A percentile compares a stretch with the other conserved stretches of the same genome.
These are phyloP conservation scores for Apocheima hispidaria DNA, from an alignment of 2,888 invertebrate genomes.

Conservation along the genomic window DNA sequence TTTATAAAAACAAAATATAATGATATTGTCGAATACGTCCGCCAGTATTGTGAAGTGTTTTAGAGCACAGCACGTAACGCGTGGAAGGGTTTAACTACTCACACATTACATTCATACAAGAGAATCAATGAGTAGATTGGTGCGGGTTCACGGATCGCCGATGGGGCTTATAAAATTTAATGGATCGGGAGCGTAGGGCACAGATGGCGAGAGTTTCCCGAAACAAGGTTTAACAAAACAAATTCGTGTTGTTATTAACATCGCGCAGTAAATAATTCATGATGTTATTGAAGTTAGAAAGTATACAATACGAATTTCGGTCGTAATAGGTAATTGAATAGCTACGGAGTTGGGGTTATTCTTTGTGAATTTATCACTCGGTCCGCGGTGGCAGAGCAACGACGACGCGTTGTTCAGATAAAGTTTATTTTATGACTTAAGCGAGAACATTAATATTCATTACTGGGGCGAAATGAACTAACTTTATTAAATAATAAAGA, in stretches of 20 bases:
- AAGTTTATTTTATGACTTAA: slow-evolving; percentile 85
- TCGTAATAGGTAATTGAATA: slow-evolving; percentile 75
- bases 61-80: slow-evolving; percentile 3
- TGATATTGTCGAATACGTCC: too few species aligned
- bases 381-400: slow-evolving; percentile 64
- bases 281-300: slow-evolving; percentile 74
- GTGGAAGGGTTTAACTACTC: slow-evolving; percentile 10
- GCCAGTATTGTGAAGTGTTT: slow-evolving; percentile 7
- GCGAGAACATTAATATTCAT: slow-evolving; percentile 84
- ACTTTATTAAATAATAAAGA: slow-evolving; percentile 83
- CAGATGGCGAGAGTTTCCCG: slow-evolving; percentile 45
- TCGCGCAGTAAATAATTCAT: slow-evolving; percentile 70
- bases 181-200: slow-evolving; percentile 40
- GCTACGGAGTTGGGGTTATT: slow-evolving; percentile 76
- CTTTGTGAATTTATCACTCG: slow-evolving; percentile 79
- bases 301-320: slow-evolving; percentile 72
- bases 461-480: slow-evolving; percentile 81
- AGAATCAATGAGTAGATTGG: slow-evolving; percentile 29
- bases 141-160: slow-evolving; percentile 39
- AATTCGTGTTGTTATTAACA: slow-evolving; percentile 64
- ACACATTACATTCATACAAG: slow-evolving; percentile 8
- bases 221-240: slow-evolving; percentile 61
- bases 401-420: slow-evolving; percentile 78
- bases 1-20: too few species aligned
- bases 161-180: slow-evolving; percentile 45